Base-by-base conservation (phyloP, 1,140 invertebrate species). In the Xylocopa sonorina region DNA sequence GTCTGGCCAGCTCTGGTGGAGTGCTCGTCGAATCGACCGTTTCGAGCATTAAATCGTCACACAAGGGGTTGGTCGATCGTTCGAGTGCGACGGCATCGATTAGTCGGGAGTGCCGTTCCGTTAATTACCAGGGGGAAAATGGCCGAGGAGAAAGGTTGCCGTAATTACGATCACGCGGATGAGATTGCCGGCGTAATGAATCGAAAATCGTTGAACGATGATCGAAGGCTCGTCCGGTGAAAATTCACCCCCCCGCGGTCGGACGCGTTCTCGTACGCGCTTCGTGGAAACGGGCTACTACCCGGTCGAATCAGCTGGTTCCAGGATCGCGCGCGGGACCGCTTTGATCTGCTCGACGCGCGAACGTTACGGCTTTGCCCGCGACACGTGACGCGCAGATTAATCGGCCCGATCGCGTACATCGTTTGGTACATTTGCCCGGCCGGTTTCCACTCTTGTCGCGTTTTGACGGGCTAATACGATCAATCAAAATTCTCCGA, bases 401-500 rank as follows among this genome's bases (percentile, higher is more conserved):
- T 68, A 68, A 76, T 76, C 74, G 63, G 51, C 14, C 34, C 41
- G 51, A 9, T 27, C 29, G 38, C 41, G 63, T 67, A 48, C 51
- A 76, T 76, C 63, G 74, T 68, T 76, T 34, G 51, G 16, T 57
- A 68, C 38, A 68, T 76, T 76, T 68, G 62, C 73, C n/a, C 7
- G 38, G 21, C 29, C n/a, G 60, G 16, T 68, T 48, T 57, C 38
- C n/a, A 46, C 74, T 68, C 73, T 68, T 48, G 63, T 43, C 74
- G 60, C 74, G 63, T 67, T 68, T 68, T 67, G 74, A 58, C 74
- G 64, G 46, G 53, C 41, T 76, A 76, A 68, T 68, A 43, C 74
- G 74, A 76, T 76, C 74, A 57, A 76, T 76, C 74, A 76, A 76
- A 76, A 53, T 50, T 34, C 38, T 27, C 63, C 27, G 64, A 67